A percentile compares a stretch with the other conserved stretches of the same genome.
phyloP scores from a whole-genome alignment of 2,797 vertebrate genomes.

The Scolopax rusticola region DNA sequence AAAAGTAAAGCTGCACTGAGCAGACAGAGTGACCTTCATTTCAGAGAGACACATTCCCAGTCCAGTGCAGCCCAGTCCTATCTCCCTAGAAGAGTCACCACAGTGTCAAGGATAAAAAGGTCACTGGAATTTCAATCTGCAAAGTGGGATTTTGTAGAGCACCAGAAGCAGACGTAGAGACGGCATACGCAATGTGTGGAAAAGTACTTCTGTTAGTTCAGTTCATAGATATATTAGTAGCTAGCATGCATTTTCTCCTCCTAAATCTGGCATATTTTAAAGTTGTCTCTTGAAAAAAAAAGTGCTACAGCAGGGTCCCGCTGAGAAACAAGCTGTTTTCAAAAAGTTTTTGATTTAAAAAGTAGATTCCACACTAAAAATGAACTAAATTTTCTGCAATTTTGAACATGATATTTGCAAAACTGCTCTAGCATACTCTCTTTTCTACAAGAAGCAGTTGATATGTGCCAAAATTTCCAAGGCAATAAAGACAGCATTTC shows the following conservation, averaged over 20 bases:
- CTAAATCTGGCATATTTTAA: neutral
- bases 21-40: conserved; percentile 17
- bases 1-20: neutral
- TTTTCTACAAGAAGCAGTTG: neutral
- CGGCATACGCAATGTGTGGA: neutral
- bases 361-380: neutral
- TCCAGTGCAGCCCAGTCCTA: conserved; percentile 32
- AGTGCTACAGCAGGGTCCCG: neutral
- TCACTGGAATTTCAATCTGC: conserved; percentile 31
- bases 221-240: neutral
- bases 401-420: neutral
- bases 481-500: neutral
- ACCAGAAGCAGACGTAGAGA: neutral
- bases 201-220: neutral
- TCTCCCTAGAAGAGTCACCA: conserved; percentile 47
- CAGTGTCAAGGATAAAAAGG: conserved; percentile 60
- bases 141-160: neutral
- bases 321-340: neutral
- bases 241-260: neutral
- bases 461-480: neutral
- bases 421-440: neutral
- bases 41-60: conserved; percentile 18
- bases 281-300: neutral
- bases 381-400: neutral
- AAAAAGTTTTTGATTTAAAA: neutral